Percentiles rank a stretch among this genome's conserved stretches.
Evolutionary conservation across 2,888 invertebrate species (phyloP).

Genomic region (Gymnosoma rotundatum): DNA sequence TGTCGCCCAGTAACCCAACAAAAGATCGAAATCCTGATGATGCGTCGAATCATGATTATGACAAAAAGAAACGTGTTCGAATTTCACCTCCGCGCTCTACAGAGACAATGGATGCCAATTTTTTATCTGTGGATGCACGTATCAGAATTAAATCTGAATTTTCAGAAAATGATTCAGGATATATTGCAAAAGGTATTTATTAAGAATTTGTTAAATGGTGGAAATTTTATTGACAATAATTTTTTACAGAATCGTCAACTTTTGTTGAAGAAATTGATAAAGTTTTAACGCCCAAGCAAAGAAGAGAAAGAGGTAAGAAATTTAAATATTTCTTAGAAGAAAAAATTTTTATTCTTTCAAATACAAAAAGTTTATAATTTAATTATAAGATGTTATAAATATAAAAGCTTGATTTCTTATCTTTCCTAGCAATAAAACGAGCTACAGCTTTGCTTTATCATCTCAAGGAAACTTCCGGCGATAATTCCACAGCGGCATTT

Average conservation of each 20-base stretch:
- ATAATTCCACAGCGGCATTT: constrained; percentile 1
- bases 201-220: neutral
- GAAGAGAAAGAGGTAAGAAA: constrained; percentile 62
- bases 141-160: constrained; percentile 26
- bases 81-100: neutral
- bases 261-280: constrained; percentile 31
- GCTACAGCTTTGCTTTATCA: constrained; percentile 44
- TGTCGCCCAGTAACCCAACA: constrained; percentile 10
- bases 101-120: neutral
- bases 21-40: constrained; percentile 4
- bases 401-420: neutral
- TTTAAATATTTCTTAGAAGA: neutral
- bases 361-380: neutral
- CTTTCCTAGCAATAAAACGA: constrained; percentile 55
- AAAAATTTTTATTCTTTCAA: neutral
- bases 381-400: neutral
- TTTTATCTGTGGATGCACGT: neutral
- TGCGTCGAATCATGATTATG: neutral
- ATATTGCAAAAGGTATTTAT: constrained; percentile 6
- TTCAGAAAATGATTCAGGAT: neutral
- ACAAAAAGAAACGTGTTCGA: constrained; percentile 33
- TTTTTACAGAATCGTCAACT: neutral
- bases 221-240: neutral
- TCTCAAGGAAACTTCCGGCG: constrained; percentile 16
- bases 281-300: constrained; percentile 53